Conservation (phyloP, 2,888 invertebrate genomes). For the Erynnis tages region DNA sequence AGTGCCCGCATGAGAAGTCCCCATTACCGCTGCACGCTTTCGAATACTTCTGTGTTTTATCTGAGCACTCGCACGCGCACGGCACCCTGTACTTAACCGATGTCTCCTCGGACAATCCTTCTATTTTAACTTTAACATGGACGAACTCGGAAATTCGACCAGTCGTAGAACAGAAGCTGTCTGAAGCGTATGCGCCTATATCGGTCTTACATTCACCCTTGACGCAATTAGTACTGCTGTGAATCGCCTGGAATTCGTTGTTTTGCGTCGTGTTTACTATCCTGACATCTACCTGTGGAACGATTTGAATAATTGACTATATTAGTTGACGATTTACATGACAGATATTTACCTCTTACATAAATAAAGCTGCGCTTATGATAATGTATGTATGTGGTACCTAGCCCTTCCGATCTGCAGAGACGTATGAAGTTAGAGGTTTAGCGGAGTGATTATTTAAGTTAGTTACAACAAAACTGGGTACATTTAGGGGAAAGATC, state of each 20-base stretch:
- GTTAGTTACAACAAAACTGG: no score
- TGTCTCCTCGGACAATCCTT: constrained; percentile 41
- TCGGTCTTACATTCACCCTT: constrained; percentile 38
- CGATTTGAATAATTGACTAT: not conserved
- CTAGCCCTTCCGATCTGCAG: no score
- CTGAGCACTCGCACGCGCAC: constrained; percentile 60
- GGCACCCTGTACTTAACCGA: constrained; percentile 55
- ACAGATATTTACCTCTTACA: no score
- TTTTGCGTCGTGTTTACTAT: constrained; percentile 48
- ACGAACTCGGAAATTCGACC: constrained; percentile 45
- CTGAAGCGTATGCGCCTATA: constrained; percentile 38
- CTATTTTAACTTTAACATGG: constrained; percentile 43
- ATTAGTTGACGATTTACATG: no score
- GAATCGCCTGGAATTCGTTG: constrained; percentile 32
- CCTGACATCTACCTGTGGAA: constrained; percentile 17
- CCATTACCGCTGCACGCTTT: constrained; percentile 68
- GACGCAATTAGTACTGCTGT: constrained; percentile 32
- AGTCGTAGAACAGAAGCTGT: constrained; percentile 48
- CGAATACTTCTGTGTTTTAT: constrained; percentile 55
- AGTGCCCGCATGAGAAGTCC: constrained; percentile 83
- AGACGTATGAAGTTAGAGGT: no score
- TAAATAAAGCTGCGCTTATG: no score
- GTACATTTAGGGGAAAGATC: no score
- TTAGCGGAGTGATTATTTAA: no score
- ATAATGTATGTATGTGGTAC: no score